phyloP scores from a whole-genome alignment of 1,140 invertebrate species.

The Tetranychus cinnabarinus region DNA sequence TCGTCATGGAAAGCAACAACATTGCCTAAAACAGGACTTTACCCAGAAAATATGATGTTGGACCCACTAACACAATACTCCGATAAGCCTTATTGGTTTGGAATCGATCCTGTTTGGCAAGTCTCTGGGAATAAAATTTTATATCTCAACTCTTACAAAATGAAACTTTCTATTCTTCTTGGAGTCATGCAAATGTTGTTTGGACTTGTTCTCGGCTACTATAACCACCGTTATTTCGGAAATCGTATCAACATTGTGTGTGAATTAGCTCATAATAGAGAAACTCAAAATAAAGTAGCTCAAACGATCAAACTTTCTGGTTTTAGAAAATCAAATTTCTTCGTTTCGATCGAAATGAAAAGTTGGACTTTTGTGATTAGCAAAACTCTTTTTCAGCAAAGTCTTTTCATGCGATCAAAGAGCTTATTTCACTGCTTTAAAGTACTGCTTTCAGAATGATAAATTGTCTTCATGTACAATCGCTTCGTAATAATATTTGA shows the following conservation, averaged over 20 bases:
- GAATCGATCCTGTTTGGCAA: conserved; percentile 71
- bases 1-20: conserved; percentile 29
- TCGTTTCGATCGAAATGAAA: no score
- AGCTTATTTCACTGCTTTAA: no score
- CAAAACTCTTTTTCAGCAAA: no score
- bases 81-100: conserved; percentile 50
- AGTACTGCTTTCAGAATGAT: no score
- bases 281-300: no score
- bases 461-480: no score
- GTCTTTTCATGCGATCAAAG: no score
- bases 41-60: conserved; percentile 30
- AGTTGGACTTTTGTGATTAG: no score
- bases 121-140: conserved; percentile 41
- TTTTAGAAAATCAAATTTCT: no score
- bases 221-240: conserved; percentile 48
- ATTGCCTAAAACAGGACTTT: conserved; percentile 14
- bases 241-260: conserved; percentile 43
- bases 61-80: conserved; percentile 36
- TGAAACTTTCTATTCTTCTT: conserved; percentile 83
- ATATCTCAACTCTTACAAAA: conserved; percentile 76
- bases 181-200: conserved; percentile 79
- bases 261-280: conserved; percentile 42
- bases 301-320: no score
- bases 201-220: conserved; percentile 40
- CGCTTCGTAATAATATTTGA: no score